Base-by-base conservation (phyloP, 2,888 invertebrate species). In the Sicus ferrugineus region DNA sequence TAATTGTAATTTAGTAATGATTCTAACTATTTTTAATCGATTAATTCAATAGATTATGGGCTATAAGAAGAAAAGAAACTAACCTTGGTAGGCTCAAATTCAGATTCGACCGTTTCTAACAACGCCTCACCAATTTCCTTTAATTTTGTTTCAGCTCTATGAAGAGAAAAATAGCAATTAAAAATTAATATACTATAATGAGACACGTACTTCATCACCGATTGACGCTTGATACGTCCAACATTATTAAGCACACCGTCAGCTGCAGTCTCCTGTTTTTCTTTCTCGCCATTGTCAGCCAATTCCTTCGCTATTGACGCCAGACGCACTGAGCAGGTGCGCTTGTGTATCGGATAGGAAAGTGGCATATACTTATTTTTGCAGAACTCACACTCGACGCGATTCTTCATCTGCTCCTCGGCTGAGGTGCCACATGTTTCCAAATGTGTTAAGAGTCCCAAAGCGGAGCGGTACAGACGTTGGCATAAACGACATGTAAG, bases 401-500 rank as follows among this genome's bases (percentile, higher is more conserved):
- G 77, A 46, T 73, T 59, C 21, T 65, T 62, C 3, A 72, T 46
- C 2, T 73, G 76, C 7, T 74, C 73, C 11, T 46, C 58, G n/a
- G 30, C 67, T 6, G 67, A 46, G 19, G 48, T 65, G 6, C 81
- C 81, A 70, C 85, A 85, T 3, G 65, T 52, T 67, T 83, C 81
- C 26, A 83, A 19, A 68, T 85, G 85, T 2, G 70, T 26, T 21
- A 85, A 6, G 42, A 84, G 61, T 1, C 85, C 85, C 59, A 82
- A 71, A 0, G 73, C 79, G 0, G 83, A 81, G 16, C 75, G 78
- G 19, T 80, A 73, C 7, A 71, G 54, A 7, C 75, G 76, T 1
- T 72, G 38, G 52, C 85, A 85, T 7, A 84, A 68, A 0, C 83
- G 82, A 74, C 85, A 85, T 6, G n/a, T 71, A 0, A 84, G 71